These are phyloP conservation scores for Tetragnatha montana DNA, from an alignment of 2,888 invertebrate species.

Conservation along the genomic window DNA sequence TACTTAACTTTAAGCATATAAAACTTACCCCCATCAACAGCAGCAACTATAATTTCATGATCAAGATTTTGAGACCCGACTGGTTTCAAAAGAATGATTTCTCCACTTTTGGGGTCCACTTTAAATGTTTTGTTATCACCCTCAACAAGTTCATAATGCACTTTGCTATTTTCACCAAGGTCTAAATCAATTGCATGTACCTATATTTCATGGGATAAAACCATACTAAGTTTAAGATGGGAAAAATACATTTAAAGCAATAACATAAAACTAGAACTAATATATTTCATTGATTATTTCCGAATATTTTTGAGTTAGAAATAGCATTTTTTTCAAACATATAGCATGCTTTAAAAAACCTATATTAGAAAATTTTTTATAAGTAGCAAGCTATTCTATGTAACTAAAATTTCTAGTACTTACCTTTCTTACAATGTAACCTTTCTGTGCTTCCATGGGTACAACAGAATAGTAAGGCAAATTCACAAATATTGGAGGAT, in stretches of 20 bases:
- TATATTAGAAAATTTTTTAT: background rate
- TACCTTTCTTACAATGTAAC: slow-evolving; percentile 86
- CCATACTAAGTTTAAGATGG: no score
- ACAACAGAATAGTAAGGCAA: slow-evolving; percentile 95
- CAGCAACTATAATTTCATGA: slow-evolving; percentile 84
- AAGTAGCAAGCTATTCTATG: background rate
- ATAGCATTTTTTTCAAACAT: background rate
- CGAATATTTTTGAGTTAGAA: background rate
- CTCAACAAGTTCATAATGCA: slow-evolving; percentile 91
- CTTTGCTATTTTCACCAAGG: slow-evolving; percentile 91
- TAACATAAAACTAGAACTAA: no score
- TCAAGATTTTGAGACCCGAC: slow-evolving; percentile 66
- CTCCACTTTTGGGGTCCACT: slow-evolving; percentile 89
- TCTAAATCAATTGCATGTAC: slow-evolving; percentile 94
- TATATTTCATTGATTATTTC: no score
- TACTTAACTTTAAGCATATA: background rate
- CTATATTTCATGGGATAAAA: slow-evolving; percentile 74
- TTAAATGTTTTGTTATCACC: slow-evolving; percentile 88
- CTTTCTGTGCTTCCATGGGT: slow-evolving; percentile 88
- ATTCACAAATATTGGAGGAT: slow-evolving; percentile 93
- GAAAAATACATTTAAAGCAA: no score
- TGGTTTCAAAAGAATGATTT: slow-evolving; percentile 87
- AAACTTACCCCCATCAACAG: slow-evolving; percentile 87
- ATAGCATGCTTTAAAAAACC: background rate
- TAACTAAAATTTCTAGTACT: slow-evolving; percentile 24